A percentile compares a stretch with the other conserved stretches of the same genome.
phyloP scores from a whole-genome alignment of 2,888 invertebrate genomes.

The Periphyllus acericola region DNA sequence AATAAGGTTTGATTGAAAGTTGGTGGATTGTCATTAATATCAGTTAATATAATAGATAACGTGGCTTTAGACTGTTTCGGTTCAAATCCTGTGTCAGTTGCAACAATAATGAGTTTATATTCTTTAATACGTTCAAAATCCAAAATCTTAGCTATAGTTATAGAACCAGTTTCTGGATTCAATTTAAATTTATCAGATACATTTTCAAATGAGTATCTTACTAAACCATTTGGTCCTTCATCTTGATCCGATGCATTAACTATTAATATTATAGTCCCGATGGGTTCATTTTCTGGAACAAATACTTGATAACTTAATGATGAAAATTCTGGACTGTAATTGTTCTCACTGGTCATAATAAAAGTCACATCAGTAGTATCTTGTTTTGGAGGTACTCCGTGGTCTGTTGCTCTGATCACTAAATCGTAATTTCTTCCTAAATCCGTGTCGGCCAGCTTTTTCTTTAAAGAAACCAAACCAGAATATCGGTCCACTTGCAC shows the following conservation, averaged over 20 bases:
- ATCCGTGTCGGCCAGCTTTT: constrained; percentile 69
- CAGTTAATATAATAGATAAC: constrained; percentile 86
- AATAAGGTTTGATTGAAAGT: constrained; percentile 82
- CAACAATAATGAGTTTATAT: constrained; percentile 87
- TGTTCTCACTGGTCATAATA: constrained; percentile 87
- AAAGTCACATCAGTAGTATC: constrained; percentile 80
- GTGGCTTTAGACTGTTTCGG: constrained; percentile 81
- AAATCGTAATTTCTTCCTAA: constrained; percentile 71
- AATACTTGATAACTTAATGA: constrained; percentile 88
- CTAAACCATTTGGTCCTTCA: constrained; percentile 88
- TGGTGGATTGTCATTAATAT: constrained; percentile 94
- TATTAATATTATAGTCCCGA: constrained; percentile 85
- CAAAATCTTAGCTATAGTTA: constrained; percentile 81
- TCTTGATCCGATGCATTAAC: constrained; percentile 88
- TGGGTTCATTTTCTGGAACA: constrained; percentile 89
- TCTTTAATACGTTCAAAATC: constrained; percentile 89
- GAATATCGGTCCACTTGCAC: constrained; percentile 79
- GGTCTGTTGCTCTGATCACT: constrained; percentile 81
- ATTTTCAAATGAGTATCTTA: constrained; percentile 83
- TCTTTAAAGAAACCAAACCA: constrained; percentile 83
- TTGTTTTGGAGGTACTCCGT: constrained; percentile 86
- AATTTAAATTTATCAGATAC: constrained; percentile 87
- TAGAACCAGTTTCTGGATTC: constrained; percentile 79
- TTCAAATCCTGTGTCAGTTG: constrained; percentile 85
- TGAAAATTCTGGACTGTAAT: constrained; percentile 82